A percentile compares a stretch with the other conserved stretches of the same genome.
Evolutionary conservation across 2,113 vertebrate genomes (phyloP).

Genomic region (Xyrauchen texanus): DNA sequence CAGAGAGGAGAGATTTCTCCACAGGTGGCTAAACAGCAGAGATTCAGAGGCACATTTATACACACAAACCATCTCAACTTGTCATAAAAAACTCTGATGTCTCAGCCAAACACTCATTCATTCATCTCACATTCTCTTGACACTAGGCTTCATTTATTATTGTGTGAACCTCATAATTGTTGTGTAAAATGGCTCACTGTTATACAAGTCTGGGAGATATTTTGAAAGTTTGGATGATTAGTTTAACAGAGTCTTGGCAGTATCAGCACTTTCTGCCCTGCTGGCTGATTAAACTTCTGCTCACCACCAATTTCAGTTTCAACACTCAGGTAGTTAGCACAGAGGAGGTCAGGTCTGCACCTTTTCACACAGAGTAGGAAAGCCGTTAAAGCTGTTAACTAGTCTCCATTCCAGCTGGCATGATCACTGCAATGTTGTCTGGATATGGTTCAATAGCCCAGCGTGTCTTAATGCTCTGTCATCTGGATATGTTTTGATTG

Average conservation of each 20-base stretch:
- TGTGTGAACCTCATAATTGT: background rate
- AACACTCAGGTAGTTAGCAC: constrained; percentile 20
- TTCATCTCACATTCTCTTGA: background rate
- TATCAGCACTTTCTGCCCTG: background rate
- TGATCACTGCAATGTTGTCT: constrained; percentile 8
- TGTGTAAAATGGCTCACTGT: background rate
- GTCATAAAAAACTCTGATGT: background rate
- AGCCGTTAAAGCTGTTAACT: background rate
- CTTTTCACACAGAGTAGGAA: constrained; percentile 15
- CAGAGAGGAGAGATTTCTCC: background rate
- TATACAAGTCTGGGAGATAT: background rate
- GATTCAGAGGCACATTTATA: background rate
- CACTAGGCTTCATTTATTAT: background rate
- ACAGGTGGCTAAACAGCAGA: background rate
- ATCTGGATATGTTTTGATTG: constrained; percentile 9
- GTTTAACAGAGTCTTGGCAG: constrained; percentile 29
- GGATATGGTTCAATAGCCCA: constrained; percentile 11
- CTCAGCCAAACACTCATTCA: background rate
- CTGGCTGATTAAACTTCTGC: constrained; percentile 37
- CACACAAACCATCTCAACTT: background rate
- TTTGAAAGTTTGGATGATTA: constrained; percentile 1
- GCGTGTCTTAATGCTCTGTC: constrained; percentile 2
- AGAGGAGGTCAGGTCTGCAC: constrained; percentile 14
- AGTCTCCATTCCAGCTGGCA: constrained; percentile 22
- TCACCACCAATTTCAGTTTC: constrained; percentile 31